phyloP scores from a whole-genome alignment of 2,888 invertebrate species.

The Dysmachus trigonus region DNA sequence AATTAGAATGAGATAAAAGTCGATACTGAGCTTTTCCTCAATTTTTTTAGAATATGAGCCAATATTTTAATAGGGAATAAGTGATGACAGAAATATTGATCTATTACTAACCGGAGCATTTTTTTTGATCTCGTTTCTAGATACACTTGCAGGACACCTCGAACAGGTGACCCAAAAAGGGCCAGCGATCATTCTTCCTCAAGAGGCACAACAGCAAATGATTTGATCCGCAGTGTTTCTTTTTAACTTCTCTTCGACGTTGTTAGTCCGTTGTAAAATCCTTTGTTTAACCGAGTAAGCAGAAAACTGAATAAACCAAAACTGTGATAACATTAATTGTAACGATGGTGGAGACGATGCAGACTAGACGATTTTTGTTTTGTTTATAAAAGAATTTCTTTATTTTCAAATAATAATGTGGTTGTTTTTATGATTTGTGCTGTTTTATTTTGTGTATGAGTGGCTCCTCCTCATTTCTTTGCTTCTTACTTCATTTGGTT shows the following conservation, averaged over 20 bases:
- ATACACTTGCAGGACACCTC: conserved; percentile 48
- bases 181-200: conserved; percentile 6
- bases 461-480: background rate
- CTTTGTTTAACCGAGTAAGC: conserved; percentile 18
- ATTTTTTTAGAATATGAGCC: no score
- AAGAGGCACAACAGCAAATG: conserved; percentile 34
- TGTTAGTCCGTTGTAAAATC: conserved; percentile 13
- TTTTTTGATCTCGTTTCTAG: conserved; percentile 28
- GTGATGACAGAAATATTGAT: no score
- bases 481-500: background rate
- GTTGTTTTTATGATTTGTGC: background rate
- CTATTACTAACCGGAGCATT: background rate
- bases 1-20: no score
- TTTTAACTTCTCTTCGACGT: background rate
- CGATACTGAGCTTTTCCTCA: no score
- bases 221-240: background rate
- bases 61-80: no score
- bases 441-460: background rate
- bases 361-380: conserved; percentile 10
- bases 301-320: conserved; percentile 15
- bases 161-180: conserved; percentile 49
- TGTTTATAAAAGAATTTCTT: background rate
- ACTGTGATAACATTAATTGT: conserved; percentile 39
- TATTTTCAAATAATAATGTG: conserved; percentile 14
- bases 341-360: conserved; percentile 28